Base-by-base conservation (phyloP, 2,113 vertebrate species). In the Erythrocebus patas region DNA sequence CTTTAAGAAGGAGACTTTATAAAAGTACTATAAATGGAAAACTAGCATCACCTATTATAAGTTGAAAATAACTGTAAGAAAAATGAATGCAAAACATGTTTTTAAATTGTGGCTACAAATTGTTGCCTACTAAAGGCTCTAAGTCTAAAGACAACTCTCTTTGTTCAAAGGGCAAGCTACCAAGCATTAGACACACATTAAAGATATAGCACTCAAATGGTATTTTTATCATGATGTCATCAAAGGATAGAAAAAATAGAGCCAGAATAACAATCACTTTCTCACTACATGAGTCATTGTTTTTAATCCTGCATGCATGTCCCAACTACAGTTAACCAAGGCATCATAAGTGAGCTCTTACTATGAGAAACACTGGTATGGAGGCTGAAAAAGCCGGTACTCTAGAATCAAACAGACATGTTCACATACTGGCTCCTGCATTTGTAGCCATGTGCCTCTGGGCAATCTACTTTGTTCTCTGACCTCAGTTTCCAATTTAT, bases 231-330 rank as follows among this genome's bases (percentile, higher is more conserved):
- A n/a, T 83, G 32, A 96, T 92, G 20, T 59, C 85, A 94, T 90
- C 64, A 94, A 97, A 90, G 6, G 14, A 59, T 55, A 93, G 79
- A 95, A 96, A 64, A 96, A 98, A 81, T 57, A 96, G n/a, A 83
- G 79, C 61, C 82, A 78, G 97, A 97, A 72, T 72, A 91, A 55
- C 85, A 97, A 95, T 92, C 68, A 72, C 48, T 93, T 93, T 73
- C 45, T 96, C 73, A 93, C n/a, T 55, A 8, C 72, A 5, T 90
- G 73, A 98, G 78, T 97, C 93, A 82, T 64, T 86, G 55, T 81
- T 93, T 96, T 92, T 78, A 27, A 87, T 83, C 45, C 52, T 93
- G 59, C 40, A 40, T 57, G 32, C n/a, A 38, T 85, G 64, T 50
- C 81, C 59, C 32, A 82, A 73, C 22, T 61, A 81, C 94, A 89